These are phyloP conservation scores for Calliopum simillimum DNA, from an alignment of 2,888 invertebrate genomes.

Conservation along the genomic window DNA sequence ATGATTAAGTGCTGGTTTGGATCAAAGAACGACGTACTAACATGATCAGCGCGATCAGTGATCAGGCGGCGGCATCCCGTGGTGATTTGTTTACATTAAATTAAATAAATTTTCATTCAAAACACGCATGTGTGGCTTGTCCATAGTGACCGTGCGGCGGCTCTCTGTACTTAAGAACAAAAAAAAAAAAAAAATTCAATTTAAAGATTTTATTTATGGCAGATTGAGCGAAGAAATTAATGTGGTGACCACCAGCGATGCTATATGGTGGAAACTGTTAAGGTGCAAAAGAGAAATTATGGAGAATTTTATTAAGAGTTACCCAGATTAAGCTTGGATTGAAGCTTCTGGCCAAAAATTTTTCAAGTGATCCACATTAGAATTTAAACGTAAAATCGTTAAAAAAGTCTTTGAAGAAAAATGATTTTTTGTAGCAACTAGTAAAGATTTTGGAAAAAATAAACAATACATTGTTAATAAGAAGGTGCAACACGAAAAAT, in stretches of 20 bases:
- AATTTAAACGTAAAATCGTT: too few species aligned
- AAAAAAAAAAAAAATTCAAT: constrained; percentile 8
- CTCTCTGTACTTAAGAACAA: not conserved
- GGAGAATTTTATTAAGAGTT: too few species aligned
- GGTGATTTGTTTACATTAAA: constrained; percentile 16
- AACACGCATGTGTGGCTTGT: not conserved
- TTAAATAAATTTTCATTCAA: constrained; percentile 24
- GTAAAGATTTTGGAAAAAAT: too few species aligned
- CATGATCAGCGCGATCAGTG: not conserved
- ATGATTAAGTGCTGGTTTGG: constrained; percentile 9
- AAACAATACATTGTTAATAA: too few species aligned
- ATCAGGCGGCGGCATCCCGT: constrained; percentile 9
- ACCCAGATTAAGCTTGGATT: too few species aligned
- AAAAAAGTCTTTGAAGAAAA: too few species aligned
- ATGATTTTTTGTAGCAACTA: too few species aligned
- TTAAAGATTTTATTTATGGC: constrained; percentile 7
- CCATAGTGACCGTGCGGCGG: not conserved
- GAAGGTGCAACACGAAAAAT: too few species aligned
- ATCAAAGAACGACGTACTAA: not conserved
- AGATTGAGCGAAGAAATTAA: constrained; percentile 3
- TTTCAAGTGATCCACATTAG: too few species aligned
- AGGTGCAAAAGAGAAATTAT: too few species aligned
- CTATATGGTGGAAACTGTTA: too few species aligned
- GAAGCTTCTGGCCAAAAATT: too few species aligned
- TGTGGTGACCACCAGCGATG: constrained; percentile 8